Base-by-base conservation (phyloP, 2,797 vertebrate genomes). In the Typhlichthys eigenmanni region DNA sequence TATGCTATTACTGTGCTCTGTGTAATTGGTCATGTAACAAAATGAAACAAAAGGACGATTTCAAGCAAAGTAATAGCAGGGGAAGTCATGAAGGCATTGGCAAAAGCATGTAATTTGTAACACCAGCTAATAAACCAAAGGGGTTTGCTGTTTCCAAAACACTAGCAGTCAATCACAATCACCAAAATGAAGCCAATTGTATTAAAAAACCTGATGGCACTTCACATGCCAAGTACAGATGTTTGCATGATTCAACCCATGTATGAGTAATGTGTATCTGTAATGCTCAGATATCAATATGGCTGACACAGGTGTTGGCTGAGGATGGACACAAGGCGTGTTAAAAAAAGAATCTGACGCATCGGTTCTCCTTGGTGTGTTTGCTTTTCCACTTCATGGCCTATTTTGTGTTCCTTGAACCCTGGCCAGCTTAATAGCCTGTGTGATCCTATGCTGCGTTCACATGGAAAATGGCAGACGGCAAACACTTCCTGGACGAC, bases 191-290 rank as follows among this genome's bases (percentile, higher is more conserved):
- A 47, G 55, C 56, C 71, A 56, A 75, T 78, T 65, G 54, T 4
- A 0, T 14, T 56, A 65, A 17, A 43, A 47, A 9, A 38, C 6
- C 38, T 62, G 14, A 19, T 13, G 48, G 60, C 29, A 62, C 69
- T 75, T 51, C 17, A 29, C 52, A 58, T 14, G 66, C 59, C 64
- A 69, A 56, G 60, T 64, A 58, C 53, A 68, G 45, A 61, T 71
- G 71, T 76, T 57, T 72, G 63, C 55, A 68, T 72, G 60, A 72
- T 85, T 72, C 52, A 38, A 67, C 74, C 74, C 53, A 9, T 45
- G 17, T 6, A 69, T 85, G 82, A 87, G 84, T 81, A 82, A 85
- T 73, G 51, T 73, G 84, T 55, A 63, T 38, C 47, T 58, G 64
- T 74, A 69, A 74, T 74, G 64, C 59, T 13, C 0, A 17, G 34